These are phyloP conservation scores for Agrochola circellaris DNA, from an alignment of 2,888 invertebrate genomes.

Conservation along the genomic window DNA sequence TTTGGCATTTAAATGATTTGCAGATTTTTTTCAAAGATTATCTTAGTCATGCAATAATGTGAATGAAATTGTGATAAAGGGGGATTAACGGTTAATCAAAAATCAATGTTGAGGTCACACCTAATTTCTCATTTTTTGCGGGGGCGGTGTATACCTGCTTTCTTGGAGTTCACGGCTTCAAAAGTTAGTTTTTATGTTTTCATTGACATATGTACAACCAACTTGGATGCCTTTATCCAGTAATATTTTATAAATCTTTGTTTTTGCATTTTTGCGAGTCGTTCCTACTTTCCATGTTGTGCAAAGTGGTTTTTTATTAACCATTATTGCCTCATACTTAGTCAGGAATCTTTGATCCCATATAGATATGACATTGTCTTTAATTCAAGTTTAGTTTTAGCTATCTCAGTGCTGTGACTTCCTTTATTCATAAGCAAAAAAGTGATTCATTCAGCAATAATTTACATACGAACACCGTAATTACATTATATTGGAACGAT, in stretches of 20 bases:
- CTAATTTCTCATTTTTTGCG: conserved; percentile 43
- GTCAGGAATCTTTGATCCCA: not conserved
- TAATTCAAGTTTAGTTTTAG: not conserved
- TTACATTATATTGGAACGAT: conserved; percentile 18
- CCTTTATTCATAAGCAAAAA: not conserved
- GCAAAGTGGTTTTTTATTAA: not conserved
- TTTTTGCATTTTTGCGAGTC: not conserved
- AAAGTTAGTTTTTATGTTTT: conserved; percentile 22
- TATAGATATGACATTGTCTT: not conserved
- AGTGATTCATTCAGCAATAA: not conserved
- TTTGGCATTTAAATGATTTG: conserved; percentile 52
- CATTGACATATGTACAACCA: conserved; percentile 29
- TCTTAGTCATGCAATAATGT: conserved; percentile 47
- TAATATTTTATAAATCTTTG: not conserved
- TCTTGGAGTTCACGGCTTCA: conserved; percentile 3
- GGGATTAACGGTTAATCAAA: conserved; percentile 57
- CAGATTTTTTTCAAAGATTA: conserved; percentile 37
- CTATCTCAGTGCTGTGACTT: not conserved
- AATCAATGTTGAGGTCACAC: conserved; percentile 50
- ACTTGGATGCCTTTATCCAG: not conserved
- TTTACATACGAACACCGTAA: not conserved
- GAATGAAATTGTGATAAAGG: conserved; percentile 44
- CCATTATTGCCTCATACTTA: not conserved
- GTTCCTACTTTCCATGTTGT: not conserved
- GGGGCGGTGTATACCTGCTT: conserved; percentile 33